These are phyloP conservation scores for Sapayoa aenigma DNA, from an alignment of 2,113 vertebrate genomes.

Conservation along the genomic window DNA sequence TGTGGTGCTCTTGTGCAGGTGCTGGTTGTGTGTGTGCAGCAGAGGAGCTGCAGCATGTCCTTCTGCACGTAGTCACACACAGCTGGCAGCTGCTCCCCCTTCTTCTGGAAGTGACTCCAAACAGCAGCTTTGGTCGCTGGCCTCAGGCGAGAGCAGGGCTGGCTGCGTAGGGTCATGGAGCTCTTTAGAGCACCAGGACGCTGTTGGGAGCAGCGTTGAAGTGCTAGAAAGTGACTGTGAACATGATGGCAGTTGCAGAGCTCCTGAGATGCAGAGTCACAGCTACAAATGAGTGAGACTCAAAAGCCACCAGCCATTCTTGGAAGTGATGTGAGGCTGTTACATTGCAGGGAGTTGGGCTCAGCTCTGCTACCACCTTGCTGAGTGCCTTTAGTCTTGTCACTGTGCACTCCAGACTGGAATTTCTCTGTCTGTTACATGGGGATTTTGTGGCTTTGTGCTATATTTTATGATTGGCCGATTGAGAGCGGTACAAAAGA, in stretches of 20 bases:
- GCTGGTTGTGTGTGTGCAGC: neutral
- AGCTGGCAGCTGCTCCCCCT: neutral
- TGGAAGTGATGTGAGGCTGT: neutral
- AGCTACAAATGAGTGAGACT: neutral
- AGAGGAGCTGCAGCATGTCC: neutral
- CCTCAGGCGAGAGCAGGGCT: neutral
- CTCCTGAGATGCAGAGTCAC: neutral
- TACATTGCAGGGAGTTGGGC: neutral
- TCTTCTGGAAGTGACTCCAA: neutral
- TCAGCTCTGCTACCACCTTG: neutral
- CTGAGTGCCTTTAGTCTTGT: neutral
- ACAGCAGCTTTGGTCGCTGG: neutral
- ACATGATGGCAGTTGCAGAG: accelerated
- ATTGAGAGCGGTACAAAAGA: neutral
- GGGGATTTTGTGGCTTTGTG: neutral
- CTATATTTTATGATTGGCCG: neutral
- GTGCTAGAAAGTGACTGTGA: neutral
- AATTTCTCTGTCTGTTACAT: neutral
- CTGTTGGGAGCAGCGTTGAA: neutral
- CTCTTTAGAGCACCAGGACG: neutral
- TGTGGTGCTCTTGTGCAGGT: neutral
- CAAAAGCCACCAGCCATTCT: neutral
- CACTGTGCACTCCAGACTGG: neutral
- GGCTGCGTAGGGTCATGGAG: neutral
- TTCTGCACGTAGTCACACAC: neutral